Percentiles rank a stretch among this genome's conserved stretches.
Evolutionary conservation across 2,888 invertebrate genomes (phyloP).

Genomic region (Amaurobius ferox): DNA sequence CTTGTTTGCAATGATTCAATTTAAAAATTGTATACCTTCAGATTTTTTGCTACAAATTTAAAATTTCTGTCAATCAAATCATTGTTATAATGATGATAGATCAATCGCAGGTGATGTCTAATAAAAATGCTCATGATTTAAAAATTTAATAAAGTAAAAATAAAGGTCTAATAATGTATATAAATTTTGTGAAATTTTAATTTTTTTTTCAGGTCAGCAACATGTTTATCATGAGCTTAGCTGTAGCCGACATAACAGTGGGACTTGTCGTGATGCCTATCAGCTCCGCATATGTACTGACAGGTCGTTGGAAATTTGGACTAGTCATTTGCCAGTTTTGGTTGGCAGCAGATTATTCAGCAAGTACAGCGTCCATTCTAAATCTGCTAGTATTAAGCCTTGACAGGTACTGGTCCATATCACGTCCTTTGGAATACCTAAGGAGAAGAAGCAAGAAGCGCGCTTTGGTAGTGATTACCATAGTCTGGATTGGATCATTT

Average conservation of each 20-base stretch:
- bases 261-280: conserved; percentile 80
- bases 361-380: conserved; percentile 81
- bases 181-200: not conserved
- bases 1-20: too few species aligned
- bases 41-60: too few species aligned
- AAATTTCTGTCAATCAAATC: too few species aligned
- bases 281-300: conserved; percentile 79
- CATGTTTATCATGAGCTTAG: conserved; percentile 80
- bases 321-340: conserved; percentile 80
- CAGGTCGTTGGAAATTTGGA: conserved; percentile 79
- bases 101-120: too few species aligned
- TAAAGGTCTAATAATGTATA: too few species aligned
- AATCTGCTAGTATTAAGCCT: conserved; percentile 80
- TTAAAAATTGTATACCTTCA: too few species aligned
- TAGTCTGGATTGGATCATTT: conserved; percentile 79
- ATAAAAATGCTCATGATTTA: too few species aligned
- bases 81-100: too few species aligned
- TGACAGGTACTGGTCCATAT: conserved; percentile 80
- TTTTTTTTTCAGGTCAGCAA: conserved; percentile 79
- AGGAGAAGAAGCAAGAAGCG: conserved; percentile 79
- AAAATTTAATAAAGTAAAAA: too few species aligned
- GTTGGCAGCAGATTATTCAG: conserved; percentile 81
- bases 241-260: conserved; percentile 80
- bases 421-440: conserved; percentile 79
- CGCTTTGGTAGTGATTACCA: conserved; percentile 79